Evolutionary conservation across 2,113 vertebrate species (phyloP).

Genomic region (Hemibagrus wyckioides): DNA sequence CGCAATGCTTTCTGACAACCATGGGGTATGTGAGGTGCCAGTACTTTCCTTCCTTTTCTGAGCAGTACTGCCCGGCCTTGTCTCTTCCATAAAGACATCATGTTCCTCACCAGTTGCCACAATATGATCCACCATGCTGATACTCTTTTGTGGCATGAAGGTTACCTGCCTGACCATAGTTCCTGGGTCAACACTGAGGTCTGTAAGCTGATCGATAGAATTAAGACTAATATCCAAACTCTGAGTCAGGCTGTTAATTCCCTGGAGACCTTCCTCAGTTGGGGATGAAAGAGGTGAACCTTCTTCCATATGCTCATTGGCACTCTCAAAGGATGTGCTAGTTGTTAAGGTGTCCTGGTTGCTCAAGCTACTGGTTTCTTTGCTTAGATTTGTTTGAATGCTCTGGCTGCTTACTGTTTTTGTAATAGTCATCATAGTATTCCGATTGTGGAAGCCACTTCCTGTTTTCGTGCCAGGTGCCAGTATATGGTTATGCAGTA

Average conservation of each 20-base stretch:
- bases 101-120: slow-evolving; percentile 53
- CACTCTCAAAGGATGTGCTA: slow-evolving; percentile 71
- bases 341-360: slow-evolving; percentile 67
- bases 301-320: slow-evolving; percentile 66
- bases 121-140: slow-evolving; percentile 68
- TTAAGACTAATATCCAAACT: slow-evolving; percentile 15
- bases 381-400: slow-evolving; percentile 41
- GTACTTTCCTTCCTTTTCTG: slow-evolving; percentile 65
- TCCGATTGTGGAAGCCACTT: not conserved
- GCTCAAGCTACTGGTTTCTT: slow-evolving; percentile 69
- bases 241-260: slow-evolving; percentile 16
- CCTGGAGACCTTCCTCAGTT: slow-evolving; percentile 42
- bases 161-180: slow-evolving; percentile 34
- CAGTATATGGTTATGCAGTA: not conserved
- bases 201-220: slow-evolving; percentile 9
- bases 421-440: not conserved
- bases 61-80: slow-evolving; percentile 53
- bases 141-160: slow-evolving; percentile 61
- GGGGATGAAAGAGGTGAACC: slow-evolving; percentile 17
- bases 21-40: slow-evolving; percentile 58
- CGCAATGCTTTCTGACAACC: slow-evolving; percentile 60
- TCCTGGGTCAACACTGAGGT: not conserved
- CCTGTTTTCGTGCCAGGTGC: not conserved
- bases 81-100: slow-evolving; percentile 22
- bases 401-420: slow-evolving; percentile 7